Conservation (phyloP, 2,113 vertebrate genomes). For the Alligator sinensis region DNA sequence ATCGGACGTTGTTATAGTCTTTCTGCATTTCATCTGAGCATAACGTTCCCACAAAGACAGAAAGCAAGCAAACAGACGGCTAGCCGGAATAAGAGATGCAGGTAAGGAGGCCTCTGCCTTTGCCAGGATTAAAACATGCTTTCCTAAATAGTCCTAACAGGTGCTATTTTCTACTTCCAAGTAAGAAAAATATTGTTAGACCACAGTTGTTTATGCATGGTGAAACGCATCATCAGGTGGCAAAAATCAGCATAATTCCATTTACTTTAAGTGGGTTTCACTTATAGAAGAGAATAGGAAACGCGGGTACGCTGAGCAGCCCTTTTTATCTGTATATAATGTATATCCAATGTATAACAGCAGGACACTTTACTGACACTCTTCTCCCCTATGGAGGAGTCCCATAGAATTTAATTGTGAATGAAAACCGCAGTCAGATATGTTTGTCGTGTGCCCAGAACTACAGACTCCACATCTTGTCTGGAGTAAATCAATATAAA, state of each 20-base stretch:
- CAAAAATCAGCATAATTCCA: not conserved
- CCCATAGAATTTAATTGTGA: no score
- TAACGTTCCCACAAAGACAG: not conserved
- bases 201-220: not conserved
- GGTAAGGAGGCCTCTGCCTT: not conserved
- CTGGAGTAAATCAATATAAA: not conserved
- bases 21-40: not conserved
- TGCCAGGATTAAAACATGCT: not conserved
- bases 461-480: fast-evolving
- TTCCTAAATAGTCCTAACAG: not conserved
- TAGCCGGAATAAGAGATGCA: not conserved
- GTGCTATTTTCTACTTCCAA: not conserved
- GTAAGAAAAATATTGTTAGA: not conserved
- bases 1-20: not conserved
- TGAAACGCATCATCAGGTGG: not conserved
- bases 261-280: not conserved
- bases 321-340: no score
- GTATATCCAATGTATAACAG: no score
- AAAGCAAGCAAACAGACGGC: not conserved
- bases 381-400: no score
- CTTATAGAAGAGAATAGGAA: not conserved
- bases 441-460: not conserved
- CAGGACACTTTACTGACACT: no score
- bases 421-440: not conserved
- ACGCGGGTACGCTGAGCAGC: no score